phyloP scores from a whole-genome alignment of 2,113 vertebrate genomes.

The Leucopsar rothschildi region DNA sequence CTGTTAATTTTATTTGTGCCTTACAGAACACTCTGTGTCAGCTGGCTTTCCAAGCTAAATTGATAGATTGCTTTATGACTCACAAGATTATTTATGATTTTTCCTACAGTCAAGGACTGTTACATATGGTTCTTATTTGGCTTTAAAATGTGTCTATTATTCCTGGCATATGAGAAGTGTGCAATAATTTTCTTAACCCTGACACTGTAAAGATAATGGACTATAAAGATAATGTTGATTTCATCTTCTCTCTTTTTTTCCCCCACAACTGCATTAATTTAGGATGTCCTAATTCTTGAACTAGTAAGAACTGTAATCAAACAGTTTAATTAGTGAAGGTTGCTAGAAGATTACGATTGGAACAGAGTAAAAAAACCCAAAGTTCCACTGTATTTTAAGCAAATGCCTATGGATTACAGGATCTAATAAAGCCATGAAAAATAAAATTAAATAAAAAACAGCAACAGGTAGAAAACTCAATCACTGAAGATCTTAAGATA shows the following conservation, averaged over 20 bases:
- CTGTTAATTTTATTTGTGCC: constrained; percentile 23
- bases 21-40: constrained; percentile 9
- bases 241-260: neutral
- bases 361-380: neutral
- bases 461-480: neutral
- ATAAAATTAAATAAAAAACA: neutral
- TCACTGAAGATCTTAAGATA: neutral
- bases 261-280: neutral
- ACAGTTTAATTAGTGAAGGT: neutral
- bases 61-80: constrained; percentile 35
- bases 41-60: constrained; percentile 6
- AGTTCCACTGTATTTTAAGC: neutral
- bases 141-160: constrained; percentile 6
- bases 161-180: neutral
- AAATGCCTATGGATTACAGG: neutral
- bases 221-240: neutral
- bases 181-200: constrained; percentile 2
- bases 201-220: constrained; percentile 1
- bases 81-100: constrained; percentile 34
- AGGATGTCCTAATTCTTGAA: neutral
- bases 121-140: neutral
- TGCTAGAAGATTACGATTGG: neutral
- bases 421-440: neutral
- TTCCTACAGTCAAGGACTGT: neutral
- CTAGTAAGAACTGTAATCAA: neutral